These are phyloP conservation scores for Crambe crambe DNA, from an alignment of 37 sponge, comb jelly and placozoan species.

Conservation along the genomic window DNA sequence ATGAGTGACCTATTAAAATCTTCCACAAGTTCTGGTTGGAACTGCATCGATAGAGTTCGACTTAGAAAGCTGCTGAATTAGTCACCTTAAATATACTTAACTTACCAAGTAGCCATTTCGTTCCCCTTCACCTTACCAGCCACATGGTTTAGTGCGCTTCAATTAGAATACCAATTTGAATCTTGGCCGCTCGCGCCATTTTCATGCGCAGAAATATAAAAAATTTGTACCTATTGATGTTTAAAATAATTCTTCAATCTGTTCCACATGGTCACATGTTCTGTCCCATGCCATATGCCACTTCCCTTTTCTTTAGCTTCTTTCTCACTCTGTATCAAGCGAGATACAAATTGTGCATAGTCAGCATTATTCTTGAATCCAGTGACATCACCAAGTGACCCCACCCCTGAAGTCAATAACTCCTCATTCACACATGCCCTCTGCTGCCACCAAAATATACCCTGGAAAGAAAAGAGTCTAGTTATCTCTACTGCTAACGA, in stretches of 20 bases:
- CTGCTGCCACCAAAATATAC: not conserved
- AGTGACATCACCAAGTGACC: conserved; percentile 11
- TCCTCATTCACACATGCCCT: conserved; percentile 39
- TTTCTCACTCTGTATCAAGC: conserved; percentile 13
- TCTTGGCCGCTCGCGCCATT: too few species aligned
- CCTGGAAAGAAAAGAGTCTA: not conserved
- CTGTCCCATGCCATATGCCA: conserved; percentile 53
- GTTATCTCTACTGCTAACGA: too few species aligned
- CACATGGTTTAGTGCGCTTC: too few species aligned
- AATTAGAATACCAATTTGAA: too few species aligned
- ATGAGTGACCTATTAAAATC: conserved; percentile 48
- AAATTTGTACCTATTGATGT: too few species aligned
- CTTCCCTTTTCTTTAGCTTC: conserved; percentile 37
- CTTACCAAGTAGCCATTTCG: too few species aligned
- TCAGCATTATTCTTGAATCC: conserved; percentile 7
- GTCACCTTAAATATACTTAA: too few species aligned
- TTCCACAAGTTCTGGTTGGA: conserved; percentile 54
- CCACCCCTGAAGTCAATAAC: conserved; percentile 40
- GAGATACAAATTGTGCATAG: conserved; percentile 1
- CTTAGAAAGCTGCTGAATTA: too few species aligned
- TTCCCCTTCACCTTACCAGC: too few species aligned
- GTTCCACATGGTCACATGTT: conserved; percentile 40
- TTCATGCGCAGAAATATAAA: too few species aligned
- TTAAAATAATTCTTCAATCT: conserved; percentile 6
- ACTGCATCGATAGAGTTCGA: conserved; percentile 27